Evolutionary conservation across 2,888 invertebrate species (phyloP).

Genomic region (Amphipyra tragopoginis): DNA sequence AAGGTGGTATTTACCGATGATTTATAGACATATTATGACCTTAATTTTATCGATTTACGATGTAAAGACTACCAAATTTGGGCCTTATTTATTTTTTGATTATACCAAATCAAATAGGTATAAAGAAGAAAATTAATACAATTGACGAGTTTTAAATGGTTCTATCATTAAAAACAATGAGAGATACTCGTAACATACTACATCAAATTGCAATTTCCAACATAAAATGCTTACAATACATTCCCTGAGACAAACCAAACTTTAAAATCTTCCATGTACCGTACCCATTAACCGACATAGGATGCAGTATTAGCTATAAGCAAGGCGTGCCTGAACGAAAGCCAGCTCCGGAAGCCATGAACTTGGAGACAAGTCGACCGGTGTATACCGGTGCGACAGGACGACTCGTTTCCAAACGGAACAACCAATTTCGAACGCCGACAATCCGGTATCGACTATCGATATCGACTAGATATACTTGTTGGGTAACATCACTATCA

Average conservation of each 20-base stretch:
- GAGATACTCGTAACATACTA: too few species aligned
- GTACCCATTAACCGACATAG: constrained; percentile 35
- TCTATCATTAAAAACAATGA: too few species aligned
- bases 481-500: constrained; percentile 44
- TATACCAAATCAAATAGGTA: too few species aligned
- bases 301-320: constrained; percentile 14
- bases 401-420: constrained; percentile 75
- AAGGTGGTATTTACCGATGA: not conserved
- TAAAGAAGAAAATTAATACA: too few species aligned
- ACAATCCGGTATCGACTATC: constrained; percentile 54
- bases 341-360: constrained; percentile 57
- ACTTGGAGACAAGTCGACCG: constrained; percentile 53
- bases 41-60: constrained; percentile 3
- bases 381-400: constrained; percentile 61
- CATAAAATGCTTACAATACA: too few species aligned
- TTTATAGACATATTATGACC: not conserved
- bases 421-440: constrained; percentile 72
- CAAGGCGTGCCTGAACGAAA: constrained; percentile 50
- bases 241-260: too few species aligned
- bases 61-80: not conserved
- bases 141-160: too few species aligned
- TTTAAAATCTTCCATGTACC: not conserved
- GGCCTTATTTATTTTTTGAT: too few species aligned
- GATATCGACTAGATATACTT: constrained; percentile 44
- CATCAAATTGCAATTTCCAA: too few species aligned